Conservation (phyloP, 2,888 invertebrate species). For the Aricia artaxerxes region DNA sequence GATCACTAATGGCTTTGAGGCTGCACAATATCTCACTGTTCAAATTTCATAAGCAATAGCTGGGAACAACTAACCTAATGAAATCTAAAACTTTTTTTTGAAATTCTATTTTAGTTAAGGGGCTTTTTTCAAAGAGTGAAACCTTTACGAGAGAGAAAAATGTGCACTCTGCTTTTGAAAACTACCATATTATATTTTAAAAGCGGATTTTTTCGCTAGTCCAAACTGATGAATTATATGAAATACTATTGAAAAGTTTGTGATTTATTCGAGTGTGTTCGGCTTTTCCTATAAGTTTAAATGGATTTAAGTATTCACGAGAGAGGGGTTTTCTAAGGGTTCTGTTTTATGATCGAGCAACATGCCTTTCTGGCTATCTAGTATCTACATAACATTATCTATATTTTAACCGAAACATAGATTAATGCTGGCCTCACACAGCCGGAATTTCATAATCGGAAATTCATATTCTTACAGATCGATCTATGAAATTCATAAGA, state of each 20-base stretch:
- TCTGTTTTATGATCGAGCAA: not conserved
- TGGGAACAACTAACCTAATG: not conserved
- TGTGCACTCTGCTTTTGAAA: too few relatives aligned
- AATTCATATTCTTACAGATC: too few relatives aligned
- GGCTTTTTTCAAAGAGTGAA: too few relatives aligned
- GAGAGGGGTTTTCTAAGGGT: not conserved
- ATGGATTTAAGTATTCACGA: not conserved
- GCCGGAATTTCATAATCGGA: too few relatives aligned
- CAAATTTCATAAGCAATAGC: not conserved
- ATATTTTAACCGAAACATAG: too few relatives aligned
- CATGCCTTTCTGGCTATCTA: not conserved
- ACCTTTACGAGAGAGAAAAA: too few relatives aligned
- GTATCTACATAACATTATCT: too few relatives aligned
- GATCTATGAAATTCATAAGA: too few relatives aligned
- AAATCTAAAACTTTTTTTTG: not conserved
- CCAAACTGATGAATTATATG: not conserved
- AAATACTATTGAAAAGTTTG: not conserved
- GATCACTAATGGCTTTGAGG: not conserved
- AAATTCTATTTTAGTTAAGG: too few relatives aligned
- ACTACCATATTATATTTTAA: too few relatives aligned
- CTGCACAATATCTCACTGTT: constrained; percentile 6
- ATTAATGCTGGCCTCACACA: too few relatives aligned
- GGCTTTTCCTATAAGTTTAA: not conserved
- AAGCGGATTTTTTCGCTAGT: not conserved
- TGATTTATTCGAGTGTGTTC: constrained; percentile 1